phyloP scores from a whole-genome alignment of 2,888 invertebrate species.

The Agrotis puta region DNA sequence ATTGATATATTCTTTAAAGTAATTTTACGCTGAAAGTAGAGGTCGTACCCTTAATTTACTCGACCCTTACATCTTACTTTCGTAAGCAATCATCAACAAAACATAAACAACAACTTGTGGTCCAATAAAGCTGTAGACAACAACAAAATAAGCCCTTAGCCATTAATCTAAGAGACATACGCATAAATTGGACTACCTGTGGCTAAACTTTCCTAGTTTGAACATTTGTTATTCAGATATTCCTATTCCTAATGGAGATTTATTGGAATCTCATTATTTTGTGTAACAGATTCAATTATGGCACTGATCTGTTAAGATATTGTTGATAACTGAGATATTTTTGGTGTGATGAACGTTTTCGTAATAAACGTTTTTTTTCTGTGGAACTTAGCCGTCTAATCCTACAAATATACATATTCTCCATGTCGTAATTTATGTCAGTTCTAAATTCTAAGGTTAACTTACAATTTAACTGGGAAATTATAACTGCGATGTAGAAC shows the following conservation, averaged over 20 bases:
- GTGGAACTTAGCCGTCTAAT: too few species aligned
- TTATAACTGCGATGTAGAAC: constrained; percentile 32
- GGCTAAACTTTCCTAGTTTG: constrained; percentile 61
- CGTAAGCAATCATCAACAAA: constrained; percentile 18
- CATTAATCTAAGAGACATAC: constrained; percentile 61
- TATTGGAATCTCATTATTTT: constrained; percentile 57
- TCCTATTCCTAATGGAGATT: constrained; percentile 59
- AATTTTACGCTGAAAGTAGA: too few species aligned
- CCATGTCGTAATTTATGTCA: neutral
- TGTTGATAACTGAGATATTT: constrained; percentile 11
- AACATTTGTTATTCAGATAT: constrained; percentile 65
- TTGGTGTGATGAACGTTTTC: neutral
- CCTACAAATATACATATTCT: too few species aligned
- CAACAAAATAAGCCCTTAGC: constrained; percentile 50
- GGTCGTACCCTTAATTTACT: neutral
- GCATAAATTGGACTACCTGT: constrained; percentile 60
- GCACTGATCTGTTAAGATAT: constrained; percentile 16
- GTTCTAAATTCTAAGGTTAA: neutral
- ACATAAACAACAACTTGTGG: constrained; percentile 32
- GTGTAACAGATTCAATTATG: constrained; percentile 51
- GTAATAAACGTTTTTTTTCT: too few species aligned
- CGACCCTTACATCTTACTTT: neutral
- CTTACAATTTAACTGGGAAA: constrained; percentile 12
- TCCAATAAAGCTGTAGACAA: constrained; percentile 39
- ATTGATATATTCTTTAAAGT: too few species aligned